Conservation (phyloP, 2,888 invertebrate species). For the Pogonocherus hispidulus region DNA sequence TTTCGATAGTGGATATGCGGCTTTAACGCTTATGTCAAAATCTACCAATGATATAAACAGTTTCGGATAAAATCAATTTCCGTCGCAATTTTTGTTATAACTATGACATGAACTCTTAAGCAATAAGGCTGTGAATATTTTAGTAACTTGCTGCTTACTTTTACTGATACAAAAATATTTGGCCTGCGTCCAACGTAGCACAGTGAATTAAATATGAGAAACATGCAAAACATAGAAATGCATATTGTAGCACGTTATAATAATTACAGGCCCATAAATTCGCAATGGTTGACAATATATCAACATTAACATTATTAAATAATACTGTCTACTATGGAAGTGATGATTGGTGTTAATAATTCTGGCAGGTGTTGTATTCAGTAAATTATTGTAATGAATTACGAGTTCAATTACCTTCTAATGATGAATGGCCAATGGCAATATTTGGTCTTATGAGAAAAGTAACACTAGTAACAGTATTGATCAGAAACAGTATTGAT, state of each 20-base stretch:
- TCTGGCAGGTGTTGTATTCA: conserved; percentile 7
- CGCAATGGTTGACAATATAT: conserved; percentile 6
- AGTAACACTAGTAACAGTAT: too few relatives aligned
- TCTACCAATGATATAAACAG: too few relatives aligned
- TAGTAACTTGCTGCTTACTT: too few relatives aligned
- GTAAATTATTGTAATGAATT: conserved; percentile 21
- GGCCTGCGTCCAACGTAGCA: background rate
- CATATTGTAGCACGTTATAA: conserved; percentile 13
- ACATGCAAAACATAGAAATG: conserved; percentile 8
- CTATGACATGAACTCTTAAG: too few relatives aligned
- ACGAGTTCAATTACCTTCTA: conserved; percentile 12
- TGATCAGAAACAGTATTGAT: too few relatives aligned
- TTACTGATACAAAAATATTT: background rate
- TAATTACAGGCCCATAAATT: conserved; percentile 8
- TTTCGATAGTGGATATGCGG: too few relatives aligned
- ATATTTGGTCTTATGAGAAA: too few relatives aligned
- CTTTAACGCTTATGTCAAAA: too few relatives aligned
- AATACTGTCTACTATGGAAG: conserved; percentile 8
- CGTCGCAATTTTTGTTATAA: too few relatives aligned
- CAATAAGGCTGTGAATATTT: too few relatives aligned
- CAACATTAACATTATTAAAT: conserved; percentile 17
- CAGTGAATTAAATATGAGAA: background rate
- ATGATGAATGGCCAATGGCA: too few relatives aligned
- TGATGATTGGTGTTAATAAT: conserved; percentile 21
- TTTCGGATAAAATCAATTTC: too few relatives aligned